Evolutionary conservation across 2,113 vertebrate genomes (phyloP).

Genomic region (Rhinopomastus cyanomelas): DNA sequence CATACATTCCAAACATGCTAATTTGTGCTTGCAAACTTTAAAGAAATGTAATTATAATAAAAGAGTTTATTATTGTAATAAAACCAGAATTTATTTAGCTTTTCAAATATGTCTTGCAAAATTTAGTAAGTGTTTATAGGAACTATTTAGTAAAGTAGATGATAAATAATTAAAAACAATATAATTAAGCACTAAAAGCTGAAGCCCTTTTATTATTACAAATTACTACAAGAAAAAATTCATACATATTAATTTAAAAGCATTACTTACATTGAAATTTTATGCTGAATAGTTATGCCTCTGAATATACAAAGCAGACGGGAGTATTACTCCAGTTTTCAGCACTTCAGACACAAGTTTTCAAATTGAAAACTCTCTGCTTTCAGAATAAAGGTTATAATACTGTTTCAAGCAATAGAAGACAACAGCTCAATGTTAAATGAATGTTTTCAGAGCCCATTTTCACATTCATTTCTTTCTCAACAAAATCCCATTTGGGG

Average conservation of each 20-base stretch:
- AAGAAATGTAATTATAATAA: neutral
- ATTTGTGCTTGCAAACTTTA: neutral
- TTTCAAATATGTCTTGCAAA: neutral
- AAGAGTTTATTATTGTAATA: neutral
- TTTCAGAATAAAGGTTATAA: neutral
- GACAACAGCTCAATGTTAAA: neutral
- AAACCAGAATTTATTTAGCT: neutral
- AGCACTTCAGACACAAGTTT: neutral
- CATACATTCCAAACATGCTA: neutral
- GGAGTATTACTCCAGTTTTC: neutral
- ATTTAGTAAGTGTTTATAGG: neutral
- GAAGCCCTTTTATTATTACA: neutral
- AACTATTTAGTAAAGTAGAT: neutral
- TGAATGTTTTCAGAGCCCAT: constrained; percentile 5
- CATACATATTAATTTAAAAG: neutral
- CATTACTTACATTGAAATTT: neutral
- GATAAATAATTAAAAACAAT: neutral
- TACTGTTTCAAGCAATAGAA: neutral
- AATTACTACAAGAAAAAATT: neutral
- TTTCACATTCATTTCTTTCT: constrained; percentile 11
- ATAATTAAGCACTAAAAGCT: neutral
- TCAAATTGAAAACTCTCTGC: neutral
- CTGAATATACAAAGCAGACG: neutral
- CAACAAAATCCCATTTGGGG: constrained; percentile 15
- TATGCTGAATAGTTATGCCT: neutral